Evolutionary conservation across 2,888 invertebrate genomes (phyloP).

Genomic region (Eupithecia abbreviata): DNA sequence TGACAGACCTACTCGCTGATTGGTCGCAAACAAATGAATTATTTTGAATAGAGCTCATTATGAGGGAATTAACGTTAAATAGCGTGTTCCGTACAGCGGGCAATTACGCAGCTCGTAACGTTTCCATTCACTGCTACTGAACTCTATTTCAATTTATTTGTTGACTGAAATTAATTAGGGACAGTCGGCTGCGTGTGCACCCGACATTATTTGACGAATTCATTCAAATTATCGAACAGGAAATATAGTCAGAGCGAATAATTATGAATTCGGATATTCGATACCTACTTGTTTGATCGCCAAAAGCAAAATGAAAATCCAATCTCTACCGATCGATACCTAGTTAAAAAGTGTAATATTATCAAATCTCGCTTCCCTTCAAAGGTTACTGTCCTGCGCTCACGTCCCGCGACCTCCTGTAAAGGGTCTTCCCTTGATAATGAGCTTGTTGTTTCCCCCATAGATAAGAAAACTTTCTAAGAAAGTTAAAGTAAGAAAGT

Average conservation of each 20-base stretch:
- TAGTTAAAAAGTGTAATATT: neutral
- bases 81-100: conserved; percentile 1
- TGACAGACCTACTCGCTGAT: neutral
- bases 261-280: neutral
- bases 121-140: neutral
- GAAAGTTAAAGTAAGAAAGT: neutral
- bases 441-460: neutral
- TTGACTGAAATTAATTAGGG: neutral
- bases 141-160: conserved; percentile 2
- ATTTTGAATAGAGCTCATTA: neutral
- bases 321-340: neutral
- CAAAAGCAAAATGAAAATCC: neutral
- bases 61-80: neutral
- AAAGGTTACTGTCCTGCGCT: neutral
- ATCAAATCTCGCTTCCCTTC: neutral
- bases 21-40: neutral
- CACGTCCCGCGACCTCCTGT: neutral
- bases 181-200: neutral
- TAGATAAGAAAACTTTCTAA: neutral
- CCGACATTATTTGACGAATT: neutral
- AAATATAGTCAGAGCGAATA: neutral
- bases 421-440: neutral
- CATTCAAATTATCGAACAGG: neutral
- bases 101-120: neutral
- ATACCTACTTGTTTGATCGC: neutral